Conservation (phyloP, 35 echinoderm and acorn worm species). For the Patiria miniata region DNA sequence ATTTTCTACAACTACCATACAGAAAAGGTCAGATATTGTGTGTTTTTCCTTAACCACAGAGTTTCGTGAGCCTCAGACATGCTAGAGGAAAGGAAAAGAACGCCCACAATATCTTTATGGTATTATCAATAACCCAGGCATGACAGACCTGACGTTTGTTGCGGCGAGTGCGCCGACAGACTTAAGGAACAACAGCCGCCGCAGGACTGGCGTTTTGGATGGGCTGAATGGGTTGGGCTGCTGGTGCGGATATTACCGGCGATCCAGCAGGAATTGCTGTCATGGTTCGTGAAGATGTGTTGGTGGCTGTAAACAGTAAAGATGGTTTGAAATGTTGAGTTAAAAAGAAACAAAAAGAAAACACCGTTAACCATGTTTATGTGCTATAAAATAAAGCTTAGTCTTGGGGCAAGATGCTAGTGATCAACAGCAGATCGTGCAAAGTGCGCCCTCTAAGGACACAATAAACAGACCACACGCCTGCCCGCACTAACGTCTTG, state of each 20-base stretch:
- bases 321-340: too few species aligned
- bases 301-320: constrained; percentile 53
- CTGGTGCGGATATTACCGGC: constrained; percentile 82
- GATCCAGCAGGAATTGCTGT: constrained; percentile 60
- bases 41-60: too few species aligned
- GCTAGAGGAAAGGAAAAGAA: too few species aligned
- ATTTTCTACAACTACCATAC: too few species aligned
- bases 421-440: too few species aligned
- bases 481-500: too few species aligned
- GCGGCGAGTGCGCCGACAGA: not conserved
- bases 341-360: too few species aligned
- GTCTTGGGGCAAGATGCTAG: not conserved
- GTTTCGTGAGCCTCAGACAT: too few species aligned
- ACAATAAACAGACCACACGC: too few species aligned
- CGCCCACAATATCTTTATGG: not conserved
- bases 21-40: too few species aligned
- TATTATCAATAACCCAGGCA: not conserved
- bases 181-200: constrained; percentile 80
- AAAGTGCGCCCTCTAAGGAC: too few species aligned
- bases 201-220: constrained; percentile 89
- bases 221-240: constrained; percentile 72
- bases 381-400: not conserved
- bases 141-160: not conserved
- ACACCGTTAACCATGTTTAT: not conserved
- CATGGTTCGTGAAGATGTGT: constrained; percentile 51